phyloP scores from a whole-genome alignment of 2,797 vertebrate genomes.

The Macrochelys suwanniensis region DNA sequence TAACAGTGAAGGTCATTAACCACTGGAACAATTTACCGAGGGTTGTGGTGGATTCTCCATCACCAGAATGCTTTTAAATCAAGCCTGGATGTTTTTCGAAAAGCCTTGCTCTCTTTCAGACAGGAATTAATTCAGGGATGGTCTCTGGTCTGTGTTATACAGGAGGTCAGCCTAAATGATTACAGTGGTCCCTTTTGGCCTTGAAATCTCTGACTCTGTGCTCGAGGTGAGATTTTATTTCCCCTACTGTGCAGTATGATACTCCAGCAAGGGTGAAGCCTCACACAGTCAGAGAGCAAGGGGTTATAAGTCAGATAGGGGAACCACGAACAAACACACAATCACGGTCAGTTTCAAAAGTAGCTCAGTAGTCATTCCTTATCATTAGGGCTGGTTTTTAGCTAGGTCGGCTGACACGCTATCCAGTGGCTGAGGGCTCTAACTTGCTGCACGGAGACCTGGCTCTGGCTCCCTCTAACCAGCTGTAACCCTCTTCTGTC shows the following conservation, averaged over 20 bases:
- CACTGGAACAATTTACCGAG: not conserved
- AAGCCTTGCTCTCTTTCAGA: too few species aligned
- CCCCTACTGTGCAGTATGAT: not conserved
- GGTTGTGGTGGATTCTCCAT: not conserved
- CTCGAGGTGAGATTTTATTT: not conserved
- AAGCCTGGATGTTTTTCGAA: too few species aligned
- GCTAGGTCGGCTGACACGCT: not conserved
- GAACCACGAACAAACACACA: not conserved
- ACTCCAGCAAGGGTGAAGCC: not conserved
- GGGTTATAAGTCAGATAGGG: not conserved
- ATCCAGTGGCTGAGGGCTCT: not conserved
- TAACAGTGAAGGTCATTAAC: not conserved
- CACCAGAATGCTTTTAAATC: too few species aligned
- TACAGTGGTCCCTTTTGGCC: not conserved
- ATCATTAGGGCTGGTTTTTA: not conserved
- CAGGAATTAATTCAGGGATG: not conserved
- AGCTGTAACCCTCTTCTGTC: not conserved
- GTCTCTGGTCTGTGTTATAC: not conserved
- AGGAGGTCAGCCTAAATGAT: not conserved
- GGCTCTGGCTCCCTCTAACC: not conserved
- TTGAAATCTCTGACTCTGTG: not conserved
- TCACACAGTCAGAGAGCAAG: rapidly evolving
- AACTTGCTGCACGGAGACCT: not conserved
- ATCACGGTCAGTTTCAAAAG: not conserved
- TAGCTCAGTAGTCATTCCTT: not conserved